Conservation (phyloP, 1,140 invertebrate genomes). For the Drosophila sulfurigaster region DNA sequence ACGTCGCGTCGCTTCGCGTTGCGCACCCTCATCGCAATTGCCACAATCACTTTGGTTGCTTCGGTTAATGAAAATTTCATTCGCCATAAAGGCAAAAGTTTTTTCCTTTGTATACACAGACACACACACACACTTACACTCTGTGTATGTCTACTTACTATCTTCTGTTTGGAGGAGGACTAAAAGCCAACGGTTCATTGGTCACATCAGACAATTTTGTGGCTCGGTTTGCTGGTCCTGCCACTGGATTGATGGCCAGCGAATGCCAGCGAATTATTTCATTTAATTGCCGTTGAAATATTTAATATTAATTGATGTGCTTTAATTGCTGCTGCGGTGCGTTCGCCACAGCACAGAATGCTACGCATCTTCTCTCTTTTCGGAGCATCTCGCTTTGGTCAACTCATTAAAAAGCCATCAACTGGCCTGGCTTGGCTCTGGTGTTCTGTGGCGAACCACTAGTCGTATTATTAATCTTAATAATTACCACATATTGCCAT, state of each 20-base stretch:
- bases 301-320: conserved; percentile 83
- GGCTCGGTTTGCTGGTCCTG: conserved; percentile 21
- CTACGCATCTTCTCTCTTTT: not conserved
- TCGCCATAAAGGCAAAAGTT: conserved; percentile 59
- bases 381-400: conserved; percentile 15
- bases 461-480: conserved; percentile 79
- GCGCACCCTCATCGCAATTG: conserved; percentile 22
- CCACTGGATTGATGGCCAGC: conserved; percentile 41
- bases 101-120: conserved; percentile 5
- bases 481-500: conserved; percentile 65
- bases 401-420: conserved; percentile 83
- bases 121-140: conserved; percentile 1
- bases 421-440: not conserved
- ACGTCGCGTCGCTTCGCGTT: not conserved
- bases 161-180: conserved; percentile 14
- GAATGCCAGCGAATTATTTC: conserved; percentile 59
- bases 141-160: too few relatives aligned
- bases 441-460: conserved; percentile 15
- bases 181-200: conserved; percentile 36
- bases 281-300: conserved; percentile 81
- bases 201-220: conserved; percentile 42
- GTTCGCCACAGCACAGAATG: not conserved
- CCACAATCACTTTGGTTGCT: conserved; percentile 74
- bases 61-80: conserved; percentile 81
- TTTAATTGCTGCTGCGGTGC: conserved; percentile 66